A percentile compares a stretch with the other conserved stretches of the same genome.
phyloP scores from a whole-genome alignment of 2,113 vertebrate genomes.

The Neomonachus schauinslandi region DNA sequence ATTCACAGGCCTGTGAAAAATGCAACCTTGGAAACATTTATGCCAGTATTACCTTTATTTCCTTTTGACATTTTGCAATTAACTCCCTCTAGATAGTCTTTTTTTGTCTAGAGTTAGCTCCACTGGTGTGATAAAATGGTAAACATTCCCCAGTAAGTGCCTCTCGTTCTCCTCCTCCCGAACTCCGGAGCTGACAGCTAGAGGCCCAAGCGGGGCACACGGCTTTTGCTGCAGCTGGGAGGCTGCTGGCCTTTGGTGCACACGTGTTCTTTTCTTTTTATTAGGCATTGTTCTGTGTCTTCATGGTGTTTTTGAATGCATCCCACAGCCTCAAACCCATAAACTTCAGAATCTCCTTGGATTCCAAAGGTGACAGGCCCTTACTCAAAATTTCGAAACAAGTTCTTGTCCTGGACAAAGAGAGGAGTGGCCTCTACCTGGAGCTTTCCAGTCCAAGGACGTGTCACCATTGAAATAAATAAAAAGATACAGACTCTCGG shows the following conservation, averaged over 20 bases:
- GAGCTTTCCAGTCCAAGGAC: constrained; percentile 81
- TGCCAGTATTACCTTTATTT: neutral
- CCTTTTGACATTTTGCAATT: neutral
- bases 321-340: constrained; percentile 81
- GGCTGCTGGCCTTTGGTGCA: constrained; percentile 12
- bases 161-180: neutral
- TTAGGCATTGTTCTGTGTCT: constrained; percentile 28
- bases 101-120: neutral
- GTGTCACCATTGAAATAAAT: constrained; percentile 83
- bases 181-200: neutral
- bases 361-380: constrained; percentile 83
- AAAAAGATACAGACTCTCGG: constrained; percentile 89
- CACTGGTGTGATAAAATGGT: neutral
- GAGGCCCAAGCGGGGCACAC: neutral
- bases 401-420: constrained; percentile 81
- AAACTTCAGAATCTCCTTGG: constrained; percentile 84
- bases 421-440: constrained; percentile 72
- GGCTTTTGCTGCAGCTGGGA: neutral
- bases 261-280: neutral
- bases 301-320: constrained; percentile 62
- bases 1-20: neutral
- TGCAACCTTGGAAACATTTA: neutral
- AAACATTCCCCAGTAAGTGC: fast-evolving
- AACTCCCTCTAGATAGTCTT: neutral
- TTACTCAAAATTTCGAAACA: constrained; percentile 84